Conservation (phyloP, 92 coral and sea anemone genomes). For the Actinostola sp. region DNA sequence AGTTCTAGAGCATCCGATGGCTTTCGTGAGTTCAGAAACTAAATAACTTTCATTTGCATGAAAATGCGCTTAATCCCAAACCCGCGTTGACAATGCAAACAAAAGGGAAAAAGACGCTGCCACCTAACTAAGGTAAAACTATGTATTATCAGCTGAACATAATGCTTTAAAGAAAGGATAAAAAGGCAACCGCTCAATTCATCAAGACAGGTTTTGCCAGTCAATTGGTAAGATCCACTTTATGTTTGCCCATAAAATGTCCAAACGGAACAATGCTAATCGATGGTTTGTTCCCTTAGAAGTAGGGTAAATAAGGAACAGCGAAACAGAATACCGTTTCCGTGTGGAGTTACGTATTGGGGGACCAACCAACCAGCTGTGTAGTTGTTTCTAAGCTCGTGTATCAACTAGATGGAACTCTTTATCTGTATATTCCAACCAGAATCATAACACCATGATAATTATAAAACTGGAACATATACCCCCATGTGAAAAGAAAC, state of each 20-base stretch:
- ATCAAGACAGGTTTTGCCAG: not conserved
- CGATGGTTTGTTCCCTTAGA: slow-evolving; percentile 4
- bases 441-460: too few species aligned
- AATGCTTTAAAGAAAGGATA: not conserved
- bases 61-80: not conserved
- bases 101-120: too few species aligned
- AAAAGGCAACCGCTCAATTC: not conserved
- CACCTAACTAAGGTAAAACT: too few species aligned
- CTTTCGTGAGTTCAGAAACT: slow-evolving; percentile 12
- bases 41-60: slow-evolving; percentile 18
- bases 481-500: too few species aligned
- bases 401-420: too few species aligned
- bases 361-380: slow-evolving; percentile 5
- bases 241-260: slow-evolving; percentile 6
- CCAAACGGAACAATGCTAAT: slow-evolving; percentile 11
- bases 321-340: slow-evolving; percentile 7
- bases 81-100: too few species aligned
- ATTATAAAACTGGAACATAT: too few species aligned
- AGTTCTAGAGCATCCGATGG: slow-evolving; percentile 18
- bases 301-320: not conserved
- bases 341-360: not conserved
- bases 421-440: too few species aligned
- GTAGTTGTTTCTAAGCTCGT: not conserved
- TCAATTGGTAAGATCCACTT: not conserved
- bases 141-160: too few species aligned